Evolutionary conservation across 2,113 vertebrate species (phyloP).

Genomic region (Malaclemys terrapin): DNA sequence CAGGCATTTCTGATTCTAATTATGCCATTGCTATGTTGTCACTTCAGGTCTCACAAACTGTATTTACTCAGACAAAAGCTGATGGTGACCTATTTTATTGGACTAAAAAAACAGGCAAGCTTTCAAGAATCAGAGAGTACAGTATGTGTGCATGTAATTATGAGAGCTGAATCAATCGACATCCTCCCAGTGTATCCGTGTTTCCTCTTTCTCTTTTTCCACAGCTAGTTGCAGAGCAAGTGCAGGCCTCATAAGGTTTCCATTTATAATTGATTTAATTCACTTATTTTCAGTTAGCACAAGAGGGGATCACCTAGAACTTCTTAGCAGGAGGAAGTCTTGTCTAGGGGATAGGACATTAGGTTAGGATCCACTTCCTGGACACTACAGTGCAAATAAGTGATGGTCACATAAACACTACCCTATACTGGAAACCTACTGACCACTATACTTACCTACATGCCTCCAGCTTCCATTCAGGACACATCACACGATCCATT

Average conservation of each 20-base stretch:
- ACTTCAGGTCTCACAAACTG: conserved; percentile 27
- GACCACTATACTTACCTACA: no score
- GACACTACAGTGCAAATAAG: no score
- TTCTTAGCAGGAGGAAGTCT: not conserved
- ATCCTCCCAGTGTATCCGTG: conserved; percentile 4
- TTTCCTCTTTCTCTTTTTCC: conserved; percentile 69
- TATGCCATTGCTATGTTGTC: conserved; percentile 57
- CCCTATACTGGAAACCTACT: no score
- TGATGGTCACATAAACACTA: no score
- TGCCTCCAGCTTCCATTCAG: no score
- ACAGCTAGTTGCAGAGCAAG: conserved; percentile 61
- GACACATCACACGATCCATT: no score
- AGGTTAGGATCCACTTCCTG: not conserved
- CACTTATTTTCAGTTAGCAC: not conserved
- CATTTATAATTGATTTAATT: conserved; percentile 51
- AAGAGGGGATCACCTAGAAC: conserved; percentile 21
- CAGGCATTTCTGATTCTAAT: conserved; percentile 40
- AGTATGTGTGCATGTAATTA: conserved; percentile 75
- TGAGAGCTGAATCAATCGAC: conserved; percentile 65
- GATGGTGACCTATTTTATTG: conserved; percentile 56
- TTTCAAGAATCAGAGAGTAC: conserved; percentile 73
- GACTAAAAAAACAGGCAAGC: conserved; percentile 25
- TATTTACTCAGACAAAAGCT: conserved; percentile 39
- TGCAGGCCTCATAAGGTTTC: conserved; percentile 66
- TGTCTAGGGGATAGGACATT: not conserved